phyloP scores from a whole-genome alignment of 30 jellyfish, hydroid and myxozoan genomes.

The Cassiopea andromeda region DNA sequence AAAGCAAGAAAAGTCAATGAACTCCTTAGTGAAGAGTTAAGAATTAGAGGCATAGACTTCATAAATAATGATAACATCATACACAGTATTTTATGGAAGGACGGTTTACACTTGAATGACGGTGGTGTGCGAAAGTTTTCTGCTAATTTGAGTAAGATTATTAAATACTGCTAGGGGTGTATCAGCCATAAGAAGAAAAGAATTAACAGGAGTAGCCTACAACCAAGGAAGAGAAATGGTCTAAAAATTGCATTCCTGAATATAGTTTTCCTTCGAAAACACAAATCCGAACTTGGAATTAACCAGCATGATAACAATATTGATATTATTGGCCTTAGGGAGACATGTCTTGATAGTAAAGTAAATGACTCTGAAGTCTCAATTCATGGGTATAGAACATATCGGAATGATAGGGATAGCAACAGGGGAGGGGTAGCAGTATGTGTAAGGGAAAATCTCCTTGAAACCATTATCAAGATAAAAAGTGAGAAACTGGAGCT shows the following conservation, averaged over 20 bases:
- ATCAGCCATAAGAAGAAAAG: neutral
- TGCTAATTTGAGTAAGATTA: neutral
- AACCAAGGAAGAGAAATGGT: neutral
- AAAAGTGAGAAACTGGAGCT: constrained; percentile 3
- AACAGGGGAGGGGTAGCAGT: constrained; percentile 11
- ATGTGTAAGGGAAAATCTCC: constrained; percentile 9
- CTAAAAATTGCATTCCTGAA: neutral
- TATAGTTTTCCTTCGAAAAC: too few relatives aligned
- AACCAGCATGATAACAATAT: constrained; percentile 14
- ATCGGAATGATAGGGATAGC: neutral
- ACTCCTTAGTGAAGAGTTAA: neutral
- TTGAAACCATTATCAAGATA: neutral
- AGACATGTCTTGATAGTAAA: neutral
- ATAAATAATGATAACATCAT: neutral
- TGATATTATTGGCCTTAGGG: constrained; percentile 1
- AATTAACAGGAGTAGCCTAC: neutral
- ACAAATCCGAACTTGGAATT: too few relatives aligned
- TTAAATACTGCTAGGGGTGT: neutral
- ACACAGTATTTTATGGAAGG: neutral
- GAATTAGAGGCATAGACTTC: neutral
- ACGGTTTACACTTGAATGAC: neutral
- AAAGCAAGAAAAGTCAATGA: too few relatives aligned
- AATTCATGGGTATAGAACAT: neutral
- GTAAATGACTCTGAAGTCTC: neutral
- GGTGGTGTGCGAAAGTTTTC: neutral